Evolutionary conservation across 2,797 vertebrate genomes (phyloP), one percentile per base, ranked within the genome.

Genomic region (Erethizon dorsatum): DNA sequence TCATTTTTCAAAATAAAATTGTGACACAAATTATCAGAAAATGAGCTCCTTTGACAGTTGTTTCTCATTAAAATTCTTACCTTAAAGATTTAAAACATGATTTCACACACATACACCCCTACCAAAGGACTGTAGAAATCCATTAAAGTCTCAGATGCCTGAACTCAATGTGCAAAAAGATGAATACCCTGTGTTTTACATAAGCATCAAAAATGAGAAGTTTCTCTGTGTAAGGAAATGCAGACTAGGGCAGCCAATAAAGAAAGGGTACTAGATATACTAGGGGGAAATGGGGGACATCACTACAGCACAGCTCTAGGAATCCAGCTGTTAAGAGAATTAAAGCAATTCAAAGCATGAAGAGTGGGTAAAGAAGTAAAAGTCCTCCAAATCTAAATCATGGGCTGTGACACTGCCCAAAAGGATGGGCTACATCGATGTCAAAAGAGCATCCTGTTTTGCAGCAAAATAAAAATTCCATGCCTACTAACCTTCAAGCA

Each of bases 11-110:
- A 91, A 96, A 77, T 88, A 80, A 93, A 91, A 84, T 82, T 87
- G 90, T 92, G 54, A 82, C 73, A 96, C 37, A 83, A 86, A 90
- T 95, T 88, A 77, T 77, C 91, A 89, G 83, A 96, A 98, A 97
- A 93, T 75, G 50, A 93, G 59, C 41, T 88, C 93, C 78, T 92
- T 88, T 65, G 80, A 97, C 95, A 97, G 91, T 97, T 97, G 95
- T 89, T 98, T 97, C 95, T 97, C 91, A 96, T 96, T 97, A 97
- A 97, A 96, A 97, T 97, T 97, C 77, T 96, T 97, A 97, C 96
- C 88, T 97, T 89, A 94, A 96, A 93, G 83, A 96, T 95, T 91
- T 91, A 95, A 97, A 96, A 97, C 56, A 69, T 83, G 67, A 84
- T 84, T 96, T 95, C 92, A 94, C 47, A 73, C 63, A 93, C 54